phyloP scores from a whole-genome alignment of 1,140 invertebrate species.

The Polypedilum pembai region DNA sequence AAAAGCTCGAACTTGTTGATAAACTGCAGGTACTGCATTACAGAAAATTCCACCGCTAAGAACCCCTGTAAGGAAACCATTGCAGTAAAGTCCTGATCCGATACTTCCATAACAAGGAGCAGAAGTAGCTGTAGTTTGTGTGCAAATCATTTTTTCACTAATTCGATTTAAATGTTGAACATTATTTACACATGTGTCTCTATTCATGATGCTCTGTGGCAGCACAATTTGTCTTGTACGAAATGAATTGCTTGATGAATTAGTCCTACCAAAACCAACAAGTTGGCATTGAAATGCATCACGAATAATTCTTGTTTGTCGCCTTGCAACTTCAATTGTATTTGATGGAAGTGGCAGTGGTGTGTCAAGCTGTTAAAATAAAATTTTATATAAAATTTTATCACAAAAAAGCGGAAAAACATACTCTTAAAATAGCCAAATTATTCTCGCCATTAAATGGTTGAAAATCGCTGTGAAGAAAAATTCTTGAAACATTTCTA shows the following conservation, averaged over 20 bases:
- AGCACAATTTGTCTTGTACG: not conserved
- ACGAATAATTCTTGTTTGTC: not conserved
- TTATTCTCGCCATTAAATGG: constrained; percentile 26
- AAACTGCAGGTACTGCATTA: not conserved
- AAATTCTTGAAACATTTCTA: not conserved
- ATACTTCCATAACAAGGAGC: not conserved
- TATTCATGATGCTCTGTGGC: not conserved
- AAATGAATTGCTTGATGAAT: not conserved
- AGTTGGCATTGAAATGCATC: not conserved
- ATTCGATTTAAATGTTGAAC: not conserved
- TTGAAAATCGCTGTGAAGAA: not conserved
- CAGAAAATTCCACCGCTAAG: not conserved
- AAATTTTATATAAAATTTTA: not conserved
- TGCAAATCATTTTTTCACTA: not conserved
- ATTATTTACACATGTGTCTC: not conserved
- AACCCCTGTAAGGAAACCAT: not conserved
- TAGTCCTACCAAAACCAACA: not conserved
- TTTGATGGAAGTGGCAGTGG: not conserved
- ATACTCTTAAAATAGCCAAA: constrained; percentile 25
- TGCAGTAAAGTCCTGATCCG: not conserved
- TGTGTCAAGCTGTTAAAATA: not conserved
- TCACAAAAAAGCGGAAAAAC: not conserved
- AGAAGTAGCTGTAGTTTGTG: not conserved
- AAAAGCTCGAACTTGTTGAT: constrained; percentile 7
- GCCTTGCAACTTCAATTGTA: not conserved